These are phyloP conservation scores for Pseudonaja textilis DNA, from an alignment of 2,113 vertebrate genomes.

Conservation along the genomic window DNA sequence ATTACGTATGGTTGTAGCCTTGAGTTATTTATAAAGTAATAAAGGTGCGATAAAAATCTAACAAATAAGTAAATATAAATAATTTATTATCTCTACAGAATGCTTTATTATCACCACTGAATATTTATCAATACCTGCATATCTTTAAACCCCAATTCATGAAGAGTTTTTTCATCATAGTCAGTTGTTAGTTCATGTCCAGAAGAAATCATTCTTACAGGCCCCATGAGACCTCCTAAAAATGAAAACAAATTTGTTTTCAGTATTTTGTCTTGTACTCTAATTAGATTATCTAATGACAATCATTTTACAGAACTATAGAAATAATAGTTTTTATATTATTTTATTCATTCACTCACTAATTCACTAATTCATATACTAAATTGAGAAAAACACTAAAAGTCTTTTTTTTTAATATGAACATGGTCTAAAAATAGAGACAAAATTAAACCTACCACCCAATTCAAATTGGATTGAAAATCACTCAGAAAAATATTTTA, in stretches of 20 bases:
- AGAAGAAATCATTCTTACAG: conserved; percentile 98
- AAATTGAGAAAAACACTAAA: not conserved
- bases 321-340: not conserved
- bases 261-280: not conserved
- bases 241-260: conserved; percentile 25
- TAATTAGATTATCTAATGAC: too few relatives aligned
- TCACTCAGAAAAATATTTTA: not conserved
- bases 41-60: too few relatives aligned
- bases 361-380: not conserved
- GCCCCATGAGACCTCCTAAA: conserved; percentile 95
- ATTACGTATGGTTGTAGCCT: too few relatives aligned
- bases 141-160: conserved; percentile 97
- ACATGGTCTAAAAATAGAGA: not conserved
- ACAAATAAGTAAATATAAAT: too few relatives aligned
- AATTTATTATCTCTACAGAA: not conserved
- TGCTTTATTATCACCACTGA: not conserved
- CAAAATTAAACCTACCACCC: not conserved
- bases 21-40: too few relatives aligned
- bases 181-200: conserved; percentile 97
- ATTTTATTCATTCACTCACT: not conserved
- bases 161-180: conserved; percentile 97
- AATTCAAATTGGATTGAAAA: not conserved
- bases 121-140: conserved; percentile 86
- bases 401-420: not conserved
- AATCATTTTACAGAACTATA: not conserved